phyloP scores from a whole-genome alignment of 1,140 invertebrate genomes.

The Drosophila ananassae region DNA sequence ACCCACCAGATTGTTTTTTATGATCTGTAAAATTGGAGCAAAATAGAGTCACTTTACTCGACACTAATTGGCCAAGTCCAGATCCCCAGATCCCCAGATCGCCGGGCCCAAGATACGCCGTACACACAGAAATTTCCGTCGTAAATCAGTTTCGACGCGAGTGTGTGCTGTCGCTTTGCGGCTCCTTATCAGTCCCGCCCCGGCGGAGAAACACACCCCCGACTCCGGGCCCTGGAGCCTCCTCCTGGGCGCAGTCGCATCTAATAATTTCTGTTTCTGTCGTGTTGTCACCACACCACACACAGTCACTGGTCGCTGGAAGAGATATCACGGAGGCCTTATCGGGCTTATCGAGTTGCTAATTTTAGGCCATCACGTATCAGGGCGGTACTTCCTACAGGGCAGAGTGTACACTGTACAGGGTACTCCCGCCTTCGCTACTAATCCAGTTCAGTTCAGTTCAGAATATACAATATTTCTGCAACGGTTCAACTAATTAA shows the following conservation, averaged over 20 bases:
- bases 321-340: conserved; percentile 20
- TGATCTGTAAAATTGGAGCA: conserved; percentile 51
- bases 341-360: conserved; percentile 41
- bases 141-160: conserved; percentile 59
- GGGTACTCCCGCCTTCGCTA: background rate
- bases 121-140: conserved; percentile 11
- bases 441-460: background rate
- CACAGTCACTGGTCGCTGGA: no score
- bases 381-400: background rate
- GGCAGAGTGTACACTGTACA: background rate
- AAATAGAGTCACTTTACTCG: conserved; percentile 28
- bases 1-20: conserved; percentile 20
- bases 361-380: conserved; percentile 31
- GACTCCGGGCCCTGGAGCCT: no score
- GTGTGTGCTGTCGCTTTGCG: background rate
- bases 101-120: background rate
- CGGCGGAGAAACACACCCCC: background rate
- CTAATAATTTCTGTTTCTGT: conserved; percentile 31
- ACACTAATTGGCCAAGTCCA: conserved; percentile 36
- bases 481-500: conserved; percentile 2
- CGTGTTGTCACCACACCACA: conserved; percentile 22
- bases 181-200: conserved; percentile 12
- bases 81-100: background rate
- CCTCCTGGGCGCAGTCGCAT: conserved; percentile 31
- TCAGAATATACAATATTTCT: background rate